Evolutionary conservation across 2,797 vertebrate species (phyloP), one percentile per base, ranked within the genome.

Genomic region (Rhabdomys pumilio): DNA sequence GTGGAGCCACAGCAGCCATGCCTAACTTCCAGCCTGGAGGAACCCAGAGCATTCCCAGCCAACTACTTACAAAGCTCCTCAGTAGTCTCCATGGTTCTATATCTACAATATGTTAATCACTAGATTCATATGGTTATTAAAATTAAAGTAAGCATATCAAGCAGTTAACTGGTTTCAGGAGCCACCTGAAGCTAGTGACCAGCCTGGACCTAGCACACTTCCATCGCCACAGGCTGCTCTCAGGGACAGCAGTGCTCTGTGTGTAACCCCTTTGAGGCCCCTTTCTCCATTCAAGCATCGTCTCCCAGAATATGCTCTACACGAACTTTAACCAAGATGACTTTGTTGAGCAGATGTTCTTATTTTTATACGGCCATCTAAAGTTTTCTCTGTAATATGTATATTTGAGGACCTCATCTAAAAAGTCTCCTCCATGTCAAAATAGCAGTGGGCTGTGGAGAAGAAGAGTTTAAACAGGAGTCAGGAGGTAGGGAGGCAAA

Each of bases 281-380:
- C 82, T 22, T 59, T 67, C 47, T 77, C 67, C 81, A 50, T 77
- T 55, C 79, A 77, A 69, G 50, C 41, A 29, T 15, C 44, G n/a
- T 95, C 31, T 72, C 84, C 22, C 19, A 57, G 50, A 44, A 91
- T 29, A 17, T n/a, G 53, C 26, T 65, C 93, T 69, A 88, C 86
- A 69, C 17, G 72, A 65, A 76, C n/a, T 81, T 84, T 89, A 44
- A 50, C 76, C 50, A 31, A 72, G 61, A 82, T 1, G 0, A 3
- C 20, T 55, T 93, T 81, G 76, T 34, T 29, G 57, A 67, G 41
- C 7, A 90, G 63, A 76, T 47, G 61, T 59, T 55, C 63, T 93
- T 63, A 55, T 65, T 65, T 81, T 85, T n/a, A 34, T n/a, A 47
- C 19, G 29, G 17, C 8, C 10, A 24, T 38, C 77, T 20, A 13